Percentiles rank a stretch among this genome's conserved stretches.
These are phyloP conservation scores for Carcinoscorpius rotundicauda DNA, from an alignment of 1,140 invertebrate genomes.

Conservation along the genomic window DNA sequence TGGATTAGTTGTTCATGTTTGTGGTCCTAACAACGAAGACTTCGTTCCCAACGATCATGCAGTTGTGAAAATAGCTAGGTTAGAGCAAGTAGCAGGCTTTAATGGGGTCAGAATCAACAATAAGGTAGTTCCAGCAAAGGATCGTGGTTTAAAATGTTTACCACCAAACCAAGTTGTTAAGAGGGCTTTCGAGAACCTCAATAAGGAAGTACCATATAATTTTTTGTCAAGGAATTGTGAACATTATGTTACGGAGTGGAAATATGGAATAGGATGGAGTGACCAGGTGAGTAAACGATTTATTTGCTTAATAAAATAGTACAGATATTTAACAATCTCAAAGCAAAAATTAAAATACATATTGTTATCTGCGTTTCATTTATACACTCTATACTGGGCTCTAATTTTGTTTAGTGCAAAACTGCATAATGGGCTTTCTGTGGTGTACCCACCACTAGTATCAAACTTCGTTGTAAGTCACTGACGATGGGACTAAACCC, in stretches of 20 bases:
- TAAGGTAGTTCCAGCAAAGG: constrained; percentile 26
- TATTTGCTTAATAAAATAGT: too few relatives aligned
- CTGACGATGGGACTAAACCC: too few relatives aligned
- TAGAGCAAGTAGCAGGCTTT: constrained; percentile 24
- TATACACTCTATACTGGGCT: too few relatives aligned
- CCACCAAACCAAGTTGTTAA: constrained; percentile 24
- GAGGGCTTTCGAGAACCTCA: constrained; percentile 19
- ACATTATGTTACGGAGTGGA: constrained; percentile 30
- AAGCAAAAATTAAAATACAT: too few relatives aligned
- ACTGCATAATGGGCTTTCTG: too few relatives aligned
- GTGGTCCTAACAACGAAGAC: constrained; percentile 23
- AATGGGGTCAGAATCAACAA: constrained; percentile 29
- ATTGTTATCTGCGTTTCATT: too few relatives aligned
- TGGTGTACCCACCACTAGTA: too few relatives aligned
- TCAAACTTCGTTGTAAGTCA: too few relatives aligned
- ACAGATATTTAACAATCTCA: too few relatives aligned
- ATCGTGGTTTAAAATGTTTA: constrained; percentile 21
- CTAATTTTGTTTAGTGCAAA: too few relatives aligned
- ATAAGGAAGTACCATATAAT: constrained; percentile 26
- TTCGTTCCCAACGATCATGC: constrained; percentile 19
- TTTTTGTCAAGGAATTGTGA: constrained; percentile 28
- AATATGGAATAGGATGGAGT: constrained; percentile 29
- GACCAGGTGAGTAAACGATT: constrained; percentile 25
- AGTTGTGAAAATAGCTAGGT: constrained; percentile 15
- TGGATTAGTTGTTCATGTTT: constrained; percentile 26